These are phyloP conservation scores for Brachypalpus laphriformis DNA, from an alignment of 2,888 invertebrate species.

Conservation along the genomic window DNA sequence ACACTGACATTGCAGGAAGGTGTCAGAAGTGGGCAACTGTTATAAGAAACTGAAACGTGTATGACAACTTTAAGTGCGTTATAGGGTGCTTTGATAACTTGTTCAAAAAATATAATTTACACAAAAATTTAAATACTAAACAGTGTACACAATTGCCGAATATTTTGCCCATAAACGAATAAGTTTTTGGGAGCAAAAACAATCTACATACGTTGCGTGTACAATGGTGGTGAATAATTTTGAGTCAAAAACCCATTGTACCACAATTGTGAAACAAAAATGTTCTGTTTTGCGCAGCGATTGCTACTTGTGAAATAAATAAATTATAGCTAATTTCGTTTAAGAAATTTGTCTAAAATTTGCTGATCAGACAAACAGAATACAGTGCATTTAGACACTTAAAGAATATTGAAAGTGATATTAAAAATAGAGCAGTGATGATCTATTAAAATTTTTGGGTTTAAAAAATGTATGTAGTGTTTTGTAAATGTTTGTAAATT, in stretches of 20 bases:
- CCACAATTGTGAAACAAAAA: slow-evolving; percentile 11
- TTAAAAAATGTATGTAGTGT: slow-evolving; percentile 52
- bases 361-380: slow-evolving; percentile 25
- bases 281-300: neutral
- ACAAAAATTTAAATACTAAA: neutral
- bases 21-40: neutral
- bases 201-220: neutral
- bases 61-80: neutral
- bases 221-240: neutral
- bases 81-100: neutral
- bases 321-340: slow-evolving; percentile 29
- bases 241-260: slow-evolving; percentile 14
- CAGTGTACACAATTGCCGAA: neutral
- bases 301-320: slow-evolving; percentile 27
- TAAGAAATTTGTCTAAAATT: slow-evolving; percentile 25
- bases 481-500: slow-evolving; percentile 68
- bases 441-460: slow-evolving; percentile 7
- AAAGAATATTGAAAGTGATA: slow-evolving; percentile 15
- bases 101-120: neutral
- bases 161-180: neutral
- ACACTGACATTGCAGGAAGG: neutral
- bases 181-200: neutral
- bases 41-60: neutral
- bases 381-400: slow-evolving; percentile 50
- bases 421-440: slow-evolving; percentile 8